These are phyloP conservation scores for Loriculus beryllinus DNA, from an alignment of 2,797 vertebrate species.

Conservation along the genomic window DNA sequence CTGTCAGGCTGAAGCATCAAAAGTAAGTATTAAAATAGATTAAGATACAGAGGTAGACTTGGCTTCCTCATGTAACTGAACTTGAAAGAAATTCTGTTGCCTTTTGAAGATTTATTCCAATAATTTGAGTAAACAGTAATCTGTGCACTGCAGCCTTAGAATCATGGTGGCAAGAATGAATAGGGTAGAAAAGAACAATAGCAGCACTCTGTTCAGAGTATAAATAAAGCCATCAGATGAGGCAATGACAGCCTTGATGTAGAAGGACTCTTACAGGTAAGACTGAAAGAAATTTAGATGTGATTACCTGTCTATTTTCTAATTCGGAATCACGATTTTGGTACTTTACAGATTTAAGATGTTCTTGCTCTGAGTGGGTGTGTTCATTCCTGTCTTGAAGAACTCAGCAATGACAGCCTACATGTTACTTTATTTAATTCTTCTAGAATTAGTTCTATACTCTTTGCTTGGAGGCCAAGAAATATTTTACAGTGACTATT, in stretches of 20 bases:
- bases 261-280: conserved; percentile 22
- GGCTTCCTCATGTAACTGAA: neutral
- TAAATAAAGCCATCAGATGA: conserved; percentile 29
- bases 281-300: neutral
- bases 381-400: conserved; percentile 59
- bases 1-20: neutral
- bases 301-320: conserved; percentile 17
- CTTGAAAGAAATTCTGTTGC: neutral
- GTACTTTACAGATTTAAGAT: conserved; percentile 17
- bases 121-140: neutral
- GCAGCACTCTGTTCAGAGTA: neutral
- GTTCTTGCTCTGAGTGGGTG: conserved; percentile 53
- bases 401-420: conserved; percentile 64
- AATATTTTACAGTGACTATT: conserved; percentile 35
- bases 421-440: conserved; percentile 73
- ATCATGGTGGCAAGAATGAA: neutral
- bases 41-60: neutral
- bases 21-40: neutral
- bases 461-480: conserved; percentile 59
- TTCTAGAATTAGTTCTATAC: conserved; percentile 66
- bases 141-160: neutral
- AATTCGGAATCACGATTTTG: conserved; percentile 57
- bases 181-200: neutral
- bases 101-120: neutral
- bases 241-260: neutral